These are phyloP conservation scores for Eristalis intricaria DNA, from an alignment of 2,888 invertebrate genomes.

Conservation along the genomic window DNA sequence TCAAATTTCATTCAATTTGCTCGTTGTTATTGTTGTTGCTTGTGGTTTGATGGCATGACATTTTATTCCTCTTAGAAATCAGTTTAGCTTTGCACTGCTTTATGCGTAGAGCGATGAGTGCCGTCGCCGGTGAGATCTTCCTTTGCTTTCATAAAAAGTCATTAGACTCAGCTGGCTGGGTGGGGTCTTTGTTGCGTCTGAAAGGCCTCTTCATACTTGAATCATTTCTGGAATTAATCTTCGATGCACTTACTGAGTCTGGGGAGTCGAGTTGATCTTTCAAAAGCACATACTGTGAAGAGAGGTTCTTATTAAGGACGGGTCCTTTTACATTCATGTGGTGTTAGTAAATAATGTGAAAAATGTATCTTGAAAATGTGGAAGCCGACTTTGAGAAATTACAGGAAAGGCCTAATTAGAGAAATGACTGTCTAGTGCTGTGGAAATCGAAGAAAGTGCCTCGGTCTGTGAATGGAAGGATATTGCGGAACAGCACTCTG, in stretches of 20 bases:
- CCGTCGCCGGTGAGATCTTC: neutral
- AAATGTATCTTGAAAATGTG: no score
- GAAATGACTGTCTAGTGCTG: no score
- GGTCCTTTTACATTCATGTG: no score
- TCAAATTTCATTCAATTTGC: slow-evolving; percentile 60
- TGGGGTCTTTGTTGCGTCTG: neutral
- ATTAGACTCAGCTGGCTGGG: neutral
- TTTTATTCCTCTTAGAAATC: slow-evolving; percentile 8
- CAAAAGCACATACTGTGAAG: no score
- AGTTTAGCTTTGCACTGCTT: slow-evolving; percentile 39
- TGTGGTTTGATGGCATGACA: neutral
- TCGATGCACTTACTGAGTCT: neutral
- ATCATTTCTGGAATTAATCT: neutral
- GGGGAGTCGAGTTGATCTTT: no score
- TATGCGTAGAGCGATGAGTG: neutral
- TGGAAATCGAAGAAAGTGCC: no score
- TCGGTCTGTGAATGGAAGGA: no score
- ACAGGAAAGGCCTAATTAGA: no score
- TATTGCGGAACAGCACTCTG: no score
- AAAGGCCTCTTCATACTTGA: neutral
- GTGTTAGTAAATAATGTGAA: no score
- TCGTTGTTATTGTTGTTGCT: slow-evolving; percentile 21
- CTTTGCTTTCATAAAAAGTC: neutral
- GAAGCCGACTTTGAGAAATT: no score
- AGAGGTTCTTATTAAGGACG: no score